Evolutionary conservation across 1,140 invertebrate genomes (phyloP).

Genomic region (Drosophila gunungcola): DNA sequence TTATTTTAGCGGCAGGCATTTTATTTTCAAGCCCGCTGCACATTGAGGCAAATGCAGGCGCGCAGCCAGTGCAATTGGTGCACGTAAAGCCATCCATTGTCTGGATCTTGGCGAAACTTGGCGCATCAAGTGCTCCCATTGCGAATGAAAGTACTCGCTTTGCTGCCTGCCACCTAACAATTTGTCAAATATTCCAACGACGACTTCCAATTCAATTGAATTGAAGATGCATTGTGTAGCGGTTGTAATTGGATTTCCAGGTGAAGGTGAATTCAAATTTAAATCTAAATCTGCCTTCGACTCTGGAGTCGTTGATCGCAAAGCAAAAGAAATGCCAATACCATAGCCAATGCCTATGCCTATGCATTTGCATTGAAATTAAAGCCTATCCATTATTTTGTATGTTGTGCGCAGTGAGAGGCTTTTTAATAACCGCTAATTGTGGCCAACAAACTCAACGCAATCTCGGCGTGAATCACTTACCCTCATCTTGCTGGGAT

Average conservation of each 20-base stretch:
- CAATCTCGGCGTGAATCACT: slow-evolving; percentile 36
- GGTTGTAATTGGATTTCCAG: slow-evolving; percentile 36
- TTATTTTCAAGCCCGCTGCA: slow-evolving; percentile 67
- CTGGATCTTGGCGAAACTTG: slow-evolving; percentile 59
- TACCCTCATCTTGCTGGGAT: slow-evolving; percentile 62
- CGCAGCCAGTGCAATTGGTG: slow-evolving; percentile 64
- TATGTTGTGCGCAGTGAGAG: slow-evolving; percentile 25
- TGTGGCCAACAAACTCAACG: slow-evolving; percentile 43
- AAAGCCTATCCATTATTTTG: slow-evolving; percentile 22
- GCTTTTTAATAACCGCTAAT: slow-evolving; percentile 56
- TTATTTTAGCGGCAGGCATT: slow-evolving; percentile 61
- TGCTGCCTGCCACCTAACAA: slow-evolving; percentile 63
- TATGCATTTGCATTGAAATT: slow-evolving; percentile 57
- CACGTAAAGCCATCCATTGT: slow-evolving; percentile 61
- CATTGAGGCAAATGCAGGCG: slow-evolving; percentile 61
- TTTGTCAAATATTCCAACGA: slow-evolving; percentile 71
- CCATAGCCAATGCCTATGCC: slow-evolving; percentile 2
- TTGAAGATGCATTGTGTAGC: slow-evolving; percentile 63
- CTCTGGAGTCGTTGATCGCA: slow-evolving; percentile 29
- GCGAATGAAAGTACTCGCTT: slow-evolving; percentile 68
- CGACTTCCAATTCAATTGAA: slow-evolving; percentile 49
- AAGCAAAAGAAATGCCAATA: slow-evolving; percentile 10
- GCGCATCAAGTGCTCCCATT: slow-evolving; percentile 68
- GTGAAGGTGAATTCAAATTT: slow-evolving; percentile 33
- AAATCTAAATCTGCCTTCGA: slow-evolving; percentile 7